A percentile compares a stretch with the other conserved stretches of the same genome.
Conservation (phyloP, 2,888 invertebrate genomes). For the Oscheius onirici region DNA sequence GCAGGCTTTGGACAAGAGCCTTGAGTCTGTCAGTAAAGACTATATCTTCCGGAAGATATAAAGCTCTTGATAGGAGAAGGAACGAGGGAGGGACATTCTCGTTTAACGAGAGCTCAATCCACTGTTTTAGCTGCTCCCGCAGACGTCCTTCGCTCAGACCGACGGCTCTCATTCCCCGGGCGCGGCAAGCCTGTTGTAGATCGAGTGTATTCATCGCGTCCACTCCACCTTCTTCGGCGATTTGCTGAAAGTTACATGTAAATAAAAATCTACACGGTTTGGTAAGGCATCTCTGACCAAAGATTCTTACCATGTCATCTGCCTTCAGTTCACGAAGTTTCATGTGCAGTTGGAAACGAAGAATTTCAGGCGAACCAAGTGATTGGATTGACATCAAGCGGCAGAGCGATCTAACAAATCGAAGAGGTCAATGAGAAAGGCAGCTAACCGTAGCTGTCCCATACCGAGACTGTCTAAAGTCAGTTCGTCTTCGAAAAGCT, state of each 20-base stretch:
- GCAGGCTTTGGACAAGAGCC: conserved; percentile 61
- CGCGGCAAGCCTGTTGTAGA: conserved; percentile 90
- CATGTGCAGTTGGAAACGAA: conserved; percentile 90
- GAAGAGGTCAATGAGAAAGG: too few relatives aligned
- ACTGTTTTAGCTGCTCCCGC: conserved; percentile 85
- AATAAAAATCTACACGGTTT: too few relatives aligned
- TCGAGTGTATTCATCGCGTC: conserved; percentile 86
- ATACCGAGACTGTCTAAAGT: conserved; percentile 92
- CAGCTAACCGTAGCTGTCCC: conserved; percentile 80
- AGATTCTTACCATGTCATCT: conserved; percentile 82
- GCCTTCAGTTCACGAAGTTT: conserved; percentile 89
- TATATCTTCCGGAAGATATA: conserved; percentile 80
- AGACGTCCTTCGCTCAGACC: conserved; percentile 89
- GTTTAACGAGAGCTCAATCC: conserved; percentile 93
- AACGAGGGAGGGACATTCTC: conserved; percentile 94
- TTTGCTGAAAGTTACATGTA: conserved; percentile 78
- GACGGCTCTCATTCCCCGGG: conserved; percentile 95
- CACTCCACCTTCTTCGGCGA: conserved; percentile 93
- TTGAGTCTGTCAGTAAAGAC: conserved; percentile 67
- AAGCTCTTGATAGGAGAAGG: conserved; percentile 87
- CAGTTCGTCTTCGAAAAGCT: conserved; percentile 92
- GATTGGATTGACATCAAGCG: conserved; percentile 86
- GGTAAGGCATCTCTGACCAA: too few relatives aligned
- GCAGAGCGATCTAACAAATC: conserved; percentile 89
- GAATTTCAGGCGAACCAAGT: conserved; percentile 86